Evolutionary conservation across 2,113 vertebrate species (phyloP), one percentile per base, ranked within the genome.

Genomic region (Sclerurus mexicanus): DNA sequence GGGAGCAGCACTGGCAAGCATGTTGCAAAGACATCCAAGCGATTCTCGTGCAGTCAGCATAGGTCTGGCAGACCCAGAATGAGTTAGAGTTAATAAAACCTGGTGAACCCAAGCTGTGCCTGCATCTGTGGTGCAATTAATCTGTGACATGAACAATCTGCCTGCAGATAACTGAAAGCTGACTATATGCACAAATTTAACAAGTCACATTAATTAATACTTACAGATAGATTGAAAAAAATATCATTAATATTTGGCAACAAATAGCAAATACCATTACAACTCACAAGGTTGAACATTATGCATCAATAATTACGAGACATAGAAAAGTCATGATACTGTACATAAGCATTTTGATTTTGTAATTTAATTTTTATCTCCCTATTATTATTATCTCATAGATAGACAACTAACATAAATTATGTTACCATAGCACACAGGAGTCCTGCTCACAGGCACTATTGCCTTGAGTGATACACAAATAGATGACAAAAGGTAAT

Each of bases 81-180:
- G 79, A 86, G 39, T 50, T 24, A 40, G 53, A 92, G 79, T 50
- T 93, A 86, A 93, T 90, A 71, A 90, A 94, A 76, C 53, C 90
- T 68, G 56, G 42, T 5, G 4, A 90, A 80, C 88, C 64, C 94
- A 95, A 95, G 92, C 92, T 96, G 89, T 81, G 94, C 64, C 72
- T 77, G 79, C 96, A 92, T 95, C 83, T 94, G 95, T 58, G 63
- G 67, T 95, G 79, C 85, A 94, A 63, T 95, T 96, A 93, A 89
- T 93, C 92, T 87, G 63, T 96, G 96, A 95, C 86, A 96, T 0
- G 5, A 93, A 90, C 90, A 95, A 74, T 93, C 96, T 96, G 92
- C 72, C 94, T 74, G 68, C 64, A 90, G 35, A 90, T 93, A 89
- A 92, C 86, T 90, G 60, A 69, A 88, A 81, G 12, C 27, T 92